A percentile compares a stretch with the other conserved stretches of the same genome.
Evolutionary conservation across 2,113 vertebrate species (phyloP).

Genomic region (Casuarius casuarius): DNA sequence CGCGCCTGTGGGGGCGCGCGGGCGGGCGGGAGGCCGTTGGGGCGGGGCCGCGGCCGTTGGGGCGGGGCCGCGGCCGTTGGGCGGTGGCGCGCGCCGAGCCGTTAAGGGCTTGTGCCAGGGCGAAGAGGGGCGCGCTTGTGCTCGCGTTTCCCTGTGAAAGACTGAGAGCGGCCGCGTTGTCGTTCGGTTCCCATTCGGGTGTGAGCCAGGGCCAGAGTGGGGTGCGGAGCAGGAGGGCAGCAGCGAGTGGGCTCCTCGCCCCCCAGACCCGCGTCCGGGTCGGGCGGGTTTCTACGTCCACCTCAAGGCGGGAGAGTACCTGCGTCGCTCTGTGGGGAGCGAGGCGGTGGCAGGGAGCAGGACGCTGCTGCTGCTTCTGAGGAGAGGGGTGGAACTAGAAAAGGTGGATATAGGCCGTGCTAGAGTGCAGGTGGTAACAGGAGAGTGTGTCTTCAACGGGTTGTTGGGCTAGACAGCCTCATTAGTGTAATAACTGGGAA

Average conservation of each 20-base stretch:
- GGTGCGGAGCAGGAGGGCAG: neutral
- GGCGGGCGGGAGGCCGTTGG: neutral
- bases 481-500: rapidly evolving
- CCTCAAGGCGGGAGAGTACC: no score
- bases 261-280: rapidly evolving
- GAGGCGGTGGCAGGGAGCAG: neutral
- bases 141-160: no score
- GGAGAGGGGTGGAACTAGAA: neutral
- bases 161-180: rapidly evolving
- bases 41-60: neutral
- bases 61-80: neutral
- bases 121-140: no score
- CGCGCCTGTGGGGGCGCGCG: no score
- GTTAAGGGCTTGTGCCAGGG: no score
- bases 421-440: rapidly evolving
- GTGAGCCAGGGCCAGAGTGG: neutral
- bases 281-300: rapidly evolving
- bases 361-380: neutral
- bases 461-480: rapidly evolving
- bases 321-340: neutral
- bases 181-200: rapidly evolving
- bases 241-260: rapidly evolving
- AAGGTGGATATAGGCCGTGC: no score
- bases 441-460: rapidly evolving
- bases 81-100: neutral